These are phyloP conservation scores for Okamejei kenojei DNA, from an alignment of 2,797 vertebrate genomes.

Conservation along the genomic window DNA sequence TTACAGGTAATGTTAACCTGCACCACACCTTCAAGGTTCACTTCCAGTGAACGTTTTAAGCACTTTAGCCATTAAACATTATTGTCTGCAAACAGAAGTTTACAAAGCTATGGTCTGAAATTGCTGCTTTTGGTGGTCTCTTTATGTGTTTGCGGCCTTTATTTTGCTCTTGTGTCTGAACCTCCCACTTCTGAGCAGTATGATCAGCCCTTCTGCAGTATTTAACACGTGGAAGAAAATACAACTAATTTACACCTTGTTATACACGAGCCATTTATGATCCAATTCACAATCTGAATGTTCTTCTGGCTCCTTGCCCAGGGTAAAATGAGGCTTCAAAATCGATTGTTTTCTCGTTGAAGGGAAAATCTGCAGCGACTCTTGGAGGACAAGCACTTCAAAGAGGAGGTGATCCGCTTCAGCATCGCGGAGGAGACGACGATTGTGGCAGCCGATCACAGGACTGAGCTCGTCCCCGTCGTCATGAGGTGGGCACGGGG, in stretches of 20 bases:
- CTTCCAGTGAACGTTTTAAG: not conserved
- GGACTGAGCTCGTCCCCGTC: slow-evolving; percentile 73
- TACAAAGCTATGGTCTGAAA: not conserved
- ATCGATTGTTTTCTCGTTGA: slow-evolving; percentile 7
- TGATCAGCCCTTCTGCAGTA: not conserved
- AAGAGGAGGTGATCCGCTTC: slow-evolving; percentile 92
- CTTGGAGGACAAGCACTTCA: slow-evolving; percentile 87
- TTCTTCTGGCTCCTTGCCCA: not conserved
- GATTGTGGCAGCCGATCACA: slow-evolving; percentile 72
- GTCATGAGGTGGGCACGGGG: slow-evolving; percentile 78
- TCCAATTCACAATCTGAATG: not conserved
- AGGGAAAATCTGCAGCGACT: slow-evolving; percentile 86
- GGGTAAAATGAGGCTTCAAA: too few relatives aligned
- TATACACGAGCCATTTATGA: too few relatives aligned
- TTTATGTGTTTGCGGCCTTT: not conserved
- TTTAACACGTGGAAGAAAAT: not conserved
- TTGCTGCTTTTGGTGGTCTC: not conserved
- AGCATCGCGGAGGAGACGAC: slow-evolving; percentile 80
- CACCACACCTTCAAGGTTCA: not conserved
- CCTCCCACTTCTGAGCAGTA: not conserved
- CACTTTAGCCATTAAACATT: slow-evolving; percentile 1
- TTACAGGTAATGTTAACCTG: slow-evolving; percentile 70
- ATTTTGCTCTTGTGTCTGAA: not conserved
- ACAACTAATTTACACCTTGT: not conserved
- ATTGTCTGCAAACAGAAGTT: not conserved